These are phyloP conservation scores for Daubentonia madagascariensis DNA, from an alignment of 2,113 vertebrate species.

Conservation along the genomic window DNA sequence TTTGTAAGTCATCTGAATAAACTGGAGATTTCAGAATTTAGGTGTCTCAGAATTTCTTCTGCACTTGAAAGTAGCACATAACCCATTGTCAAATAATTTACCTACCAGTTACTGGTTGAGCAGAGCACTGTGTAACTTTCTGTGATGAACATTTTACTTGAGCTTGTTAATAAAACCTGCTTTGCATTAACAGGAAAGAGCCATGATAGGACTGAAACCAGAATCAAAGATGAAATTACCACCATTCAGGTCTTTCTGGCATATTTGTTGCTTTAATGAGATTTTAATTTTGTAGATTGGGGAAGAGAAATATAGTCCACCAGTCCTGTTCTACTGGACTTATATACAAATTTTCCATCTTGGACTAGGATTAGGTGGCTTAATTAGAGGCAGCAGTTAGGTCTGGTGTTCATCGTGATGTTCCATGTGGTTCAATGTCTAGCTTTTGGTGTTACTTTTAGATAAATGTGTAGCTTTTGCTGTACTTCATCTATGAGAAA, in stretches of 20 bases:
- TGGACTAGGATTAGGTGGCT: not conserved
- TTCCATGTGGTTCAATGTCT: not conserved
- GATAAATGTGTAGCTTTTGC: not conserved
- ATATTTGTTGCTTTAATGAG: not conserved
- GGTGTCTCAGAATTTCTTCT: not conserved
- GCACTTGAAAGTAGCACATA: not conserved
- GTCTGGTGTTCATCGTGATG: not conserved
- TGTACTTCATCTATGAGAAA: not conserved
- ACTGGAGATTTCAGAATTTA: conserved; percentile 7
- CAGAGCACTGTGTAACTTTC: not conserved
- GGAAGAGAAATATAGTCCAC: not conserved
- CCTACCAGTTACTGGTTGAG: not conserved
- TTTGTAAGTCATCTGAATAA: conserved; percentile 32
- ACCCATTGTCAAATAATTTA: not conserved
- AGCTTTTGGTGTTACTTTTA: not conserved
- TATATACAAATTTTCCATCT: not conserved
- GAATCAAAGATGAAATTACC: not conserved
- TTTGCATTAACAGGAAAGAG: not conserved
- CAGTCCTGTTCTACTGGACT: not conserved
- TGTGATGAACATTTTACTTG: not conserved
- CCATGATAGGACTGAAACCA: not conserved
- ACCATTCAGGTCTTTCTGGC: not conserved
- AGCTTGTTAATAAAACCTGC: not conserved
- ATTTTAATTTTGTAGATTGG: not conserved
- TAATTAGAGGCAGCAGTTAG: not conserved